Evolutionary conservation across 2,888 invertebrate species (phyloP).

Genomic region (Nezara viridula): DNA sequence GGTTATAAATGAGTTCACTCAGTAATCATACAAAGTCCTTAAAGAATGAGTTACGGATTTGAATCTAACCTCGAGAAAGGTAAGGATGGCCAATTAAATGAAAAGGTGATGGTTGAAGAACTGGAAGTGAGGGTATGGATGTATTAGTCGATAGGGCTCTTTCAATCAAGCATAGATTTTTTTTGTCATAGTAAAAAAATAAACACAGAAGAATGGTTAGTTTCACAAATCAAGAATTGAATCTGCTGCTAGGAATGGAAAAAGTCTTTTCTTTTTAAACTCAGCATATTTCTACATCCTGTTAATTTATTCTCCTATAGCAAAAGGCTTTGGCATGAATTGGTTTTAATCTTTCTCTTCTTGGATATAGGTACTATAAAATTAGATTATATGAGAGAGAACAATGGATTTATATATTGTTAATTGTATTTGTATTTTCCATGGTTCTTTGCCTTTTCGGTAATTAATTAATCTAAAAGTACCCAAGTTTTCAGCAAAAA

Average conservation of each 20-base stretch:
- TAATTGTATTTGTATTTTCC: neutral
- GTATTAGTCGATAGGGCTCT: neutral
- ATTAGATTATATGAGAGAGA: conserved; percentile 1
- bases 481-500: too few species aligned
- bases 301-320: neutral
- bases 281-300: neutral
- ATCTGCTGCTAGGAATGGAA: neutral
- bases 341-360: neutral
- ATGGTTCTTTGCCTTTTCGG: too few species aligned
- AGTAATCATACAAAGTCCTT: conserved; percentile 6
- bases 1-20: conserved; percentile 38
- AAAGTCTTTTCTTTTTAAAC: neutral
- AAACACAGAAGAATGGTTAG: too few species aligned
- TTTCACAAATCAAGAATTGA: neutral
- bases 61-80: conserved; percentile 42
- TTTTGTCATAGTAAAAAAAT: neutral
- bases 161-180: neutral
- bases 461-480: neutral
- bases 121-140: neutral
- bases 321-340: neutral
- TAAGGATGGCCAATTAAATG: conserved; percentile 10
- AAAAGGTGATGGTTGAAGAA: conserved; percentile 15
- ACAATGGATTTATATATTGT: neutral
- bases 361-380: neutral
- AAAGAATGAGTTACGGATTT: conserved; percentile 46